A percentile compares a stretch with the other conserved stretches of the same genome.
These are phyloP conservation scores for Habrosyne pyritoides DNA, from an alignment of 2,888 invertebrate genomes.

Conservation along the genomic window DNA sequence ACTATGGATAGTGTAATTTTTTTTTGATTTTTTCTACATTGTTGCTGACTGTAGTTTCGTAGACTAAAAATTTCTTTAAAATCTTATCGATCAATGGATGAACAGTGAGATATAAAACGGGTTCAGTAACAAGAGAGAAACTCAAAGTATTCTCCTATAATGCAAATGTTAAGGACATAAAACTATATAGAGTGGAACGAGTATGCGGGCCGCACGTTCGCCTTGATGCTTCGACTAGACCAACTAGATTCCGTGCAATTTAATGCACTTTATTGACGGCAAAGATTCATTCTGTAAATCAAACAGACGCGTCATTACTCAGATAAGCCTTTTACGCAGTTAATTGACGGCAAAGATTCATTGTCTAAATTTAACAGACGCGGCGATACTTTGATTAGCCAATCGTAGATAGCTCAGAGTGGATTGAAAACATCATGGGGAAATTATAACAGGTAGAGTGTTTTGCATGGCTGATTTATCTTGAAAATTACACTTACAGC, in stretches of 20 bases:
- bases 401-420: too few relatives aligned
- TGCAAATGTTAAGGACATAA: conserved; percentile 31
- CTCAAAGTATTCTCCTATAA: conserved; percentile 1
- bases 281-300: conserved; percentile 10
- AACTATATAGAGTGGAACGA: conserved; percentile 25
- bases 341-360: conserved; percentile 13
- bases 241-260: conserved; percentile 40
- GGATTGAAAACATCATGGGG: too few relatives aligned
- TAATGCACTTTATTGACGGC: conserved; percentile 19
- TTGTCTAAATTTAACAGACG: not conserved
- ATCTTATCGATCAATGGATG: not conserved
- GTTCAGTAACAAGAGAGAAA: conserved; percentile 13
- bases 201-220: conserved; percentile 19
- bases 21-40: too few relatives aligned
- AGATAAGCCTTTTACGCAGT: conserved; percentile 18
- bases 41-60: too few relatives aligned
- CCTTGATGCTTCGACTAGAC: conserved; percentile 39
- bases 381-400: too few relatives aligned
- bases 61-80: too few relatives aligned
- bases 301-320: not conserved
- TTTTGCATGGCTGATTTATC: too few relatives aligned
- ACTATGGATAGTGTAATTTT: too few relatives aligned
- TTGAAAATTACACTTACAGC: too few relatives aligned
- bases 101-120: conserved; percentile 9
- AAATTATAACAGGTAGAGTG: too few relatives aligned